A percentile compares a stretch with the other conserved stretches of the same genome.
Conservation (phyloP, 2,113 vertebrate genomes). For the Odocoileus hemionus region DNA sequence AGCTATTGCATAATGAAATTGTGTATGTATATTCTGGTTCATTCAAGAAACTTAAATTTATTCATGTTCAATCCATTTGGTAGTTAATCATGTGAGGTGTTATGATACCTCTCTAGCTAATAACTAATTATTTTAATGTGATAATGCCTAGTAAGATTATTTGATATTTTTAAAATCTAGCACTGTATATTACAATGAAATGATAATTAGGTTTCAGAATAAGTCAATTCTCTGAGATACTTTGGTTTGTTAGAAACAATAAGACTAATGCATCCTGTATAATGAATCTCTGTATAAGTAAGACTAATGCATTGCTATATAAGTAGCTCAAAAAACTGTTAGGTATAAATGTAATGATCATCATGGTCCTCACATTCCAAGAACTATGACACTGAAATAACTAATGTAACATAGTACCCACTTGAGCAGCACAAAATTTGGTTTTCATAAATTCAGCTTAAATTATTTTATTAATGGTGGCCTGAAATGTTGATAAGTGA, state of each 20-base stretch:
- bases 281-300: not conserved
- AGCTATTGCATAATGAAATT: not conserved
- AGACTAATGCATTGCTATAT: not conserved
- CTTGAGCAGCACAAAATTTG: not conserved
- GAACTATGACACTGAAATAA: not conserved
- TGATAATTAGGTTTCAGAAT: not conserved
- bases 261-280: not conserved
- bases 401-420: not conserved
- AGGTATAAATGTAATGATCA: not conserved
- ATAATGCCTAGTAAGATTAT: not conserved
- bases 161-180: not conserved
- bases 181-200: not conserved
- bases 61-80: not conserved
- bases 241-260: not conserved
- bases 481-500: not conserved
- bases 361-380: not conserved
- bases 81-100: not conserved
- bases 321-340: not conserved
- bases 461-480: not conserved
- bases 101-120: not conserved
- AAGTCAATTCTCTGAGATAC: not conserved
- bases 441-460: not conserved
- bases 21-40: not conserved
- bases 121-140: not conserved
- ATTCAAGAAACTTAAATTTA: not conserved